These are phyloP conservation scores for Eilema sororculum DNA, from an alignment of 2,888 invertebrate species.

Conservation along the genomic window DNA sequence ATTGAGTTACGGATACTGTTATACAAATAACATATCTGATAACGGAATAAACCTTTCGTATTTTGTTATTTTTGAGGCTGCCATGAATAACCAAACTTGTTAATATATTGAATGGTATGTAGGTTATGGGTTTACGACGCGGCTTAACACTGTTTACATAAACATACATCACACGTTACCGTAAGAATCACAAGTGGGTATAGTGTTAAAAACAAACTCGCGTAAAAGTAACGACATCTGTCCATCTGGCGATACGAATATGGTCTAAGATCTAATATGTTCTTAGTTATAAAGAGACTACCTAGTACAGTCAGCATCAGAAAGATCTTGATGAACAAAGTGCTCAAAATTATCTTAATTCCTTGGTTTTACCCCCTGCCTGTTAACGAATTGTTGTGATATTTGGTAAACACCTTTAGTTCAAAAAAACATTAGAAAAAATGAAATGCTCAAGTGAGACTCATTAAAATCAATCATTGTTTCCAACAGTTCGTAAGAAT, in stretches of 20 bases:
- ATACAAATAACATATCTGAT: background rate
- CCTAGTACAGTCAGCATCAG: too few species aligned
- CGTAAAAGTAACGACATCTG: background rate
- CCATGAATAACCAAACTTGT: conserved; percentile 2
- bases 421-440: too few species aligned
- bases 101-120: conserved; percentile 12
- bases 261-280: too few species aligned
- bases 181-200: conserved; percentile 10
- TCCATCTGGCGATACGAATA: background rate
- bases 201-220: background rate
- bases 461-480: too few species aligned
- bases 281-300: too few species aligned
- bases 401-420: too few species aligned
- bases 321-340: too few species aligned
- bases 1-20: background rate
- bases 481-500: too few species aligned
- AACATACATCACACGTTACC: conserved; percentile 17
- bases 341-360: too few species aligned
- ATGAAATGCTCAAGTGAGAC: too few species aligned
- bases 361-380: too few species aligned
- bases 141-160: conserved; percentile 9
- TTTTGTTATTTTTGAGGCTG: background rate
- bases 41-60: background rate
- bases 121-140: conserved; percentile 9
- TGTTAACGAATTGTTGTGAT: too few species aligned